Conservation (phyloP, 2,113 vertebrate species). For the Catagonus wagneri region DNA sequence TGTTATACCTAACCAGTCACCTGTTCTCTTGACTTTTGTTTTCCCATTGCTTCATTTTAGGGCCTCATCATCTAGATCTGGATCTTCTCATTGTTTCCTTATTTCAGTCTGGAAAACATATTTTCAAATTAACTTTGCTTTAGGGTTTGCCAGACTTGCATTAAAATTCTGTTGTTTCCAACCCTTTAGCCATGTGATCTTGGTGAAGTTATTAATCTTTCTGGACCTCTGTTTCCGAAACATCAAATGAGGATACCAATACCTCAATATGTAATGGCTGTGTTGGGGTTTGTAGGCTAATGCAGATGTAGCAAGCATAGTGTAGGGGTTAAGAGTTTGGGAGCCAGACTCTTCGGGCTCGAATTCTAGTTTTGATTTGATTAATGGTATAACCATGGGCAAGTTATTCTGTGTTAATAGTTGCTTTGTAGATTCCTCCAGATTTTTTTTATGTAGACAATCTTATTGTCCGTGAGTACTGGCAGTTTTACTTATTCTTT, state of each 20-base stretch:
- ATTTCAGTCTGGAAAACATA: not conserved
- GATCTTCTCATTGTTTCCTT: not conserved
- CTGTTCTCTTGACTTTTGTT: not conserved
- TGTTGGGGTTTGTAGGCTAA: not conserved
- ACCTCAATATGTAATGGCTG: not conserved
- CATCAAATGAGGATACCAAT: not conserved
- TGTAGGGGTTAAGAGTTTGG: not conserved
- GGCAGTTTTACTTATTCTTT: not conserved
- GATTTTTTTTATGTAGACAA: conserved; percentile 6
- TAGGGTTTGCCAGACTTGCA: not conserved
- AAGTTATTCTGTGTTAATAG: not conserved
- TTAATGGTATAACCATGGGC: not conserved
- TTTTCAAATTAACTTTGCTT: not conserved
- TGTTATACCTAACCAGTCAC: not conserved
- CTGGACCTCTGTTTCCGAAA: not conserved
- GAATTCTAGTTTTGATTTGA: conserved; percentile 20
- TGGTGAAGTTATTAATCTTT: conserved; percentile 2
- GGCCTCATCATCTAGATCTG: not conserved
- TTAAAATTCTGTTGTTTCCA: not conserved
- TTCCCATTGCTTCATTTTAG: not conserved
- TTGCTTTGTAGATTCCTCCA: conserved; percentile 6
- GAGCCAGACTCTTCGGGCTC: not conserved
- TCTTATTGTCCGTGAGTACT: conserved; percentile 3
- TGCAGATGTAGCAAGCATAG: not conserved
- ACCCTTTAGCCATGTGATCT: not conserved